Percentiles rank a stretch among this genome's conserved stretches.
These are phyloP conservation scores for Sus cebifrons DNA, from an alignment of 2,797 vertebrate genomes.

Conservation along the genomic window DNA sequence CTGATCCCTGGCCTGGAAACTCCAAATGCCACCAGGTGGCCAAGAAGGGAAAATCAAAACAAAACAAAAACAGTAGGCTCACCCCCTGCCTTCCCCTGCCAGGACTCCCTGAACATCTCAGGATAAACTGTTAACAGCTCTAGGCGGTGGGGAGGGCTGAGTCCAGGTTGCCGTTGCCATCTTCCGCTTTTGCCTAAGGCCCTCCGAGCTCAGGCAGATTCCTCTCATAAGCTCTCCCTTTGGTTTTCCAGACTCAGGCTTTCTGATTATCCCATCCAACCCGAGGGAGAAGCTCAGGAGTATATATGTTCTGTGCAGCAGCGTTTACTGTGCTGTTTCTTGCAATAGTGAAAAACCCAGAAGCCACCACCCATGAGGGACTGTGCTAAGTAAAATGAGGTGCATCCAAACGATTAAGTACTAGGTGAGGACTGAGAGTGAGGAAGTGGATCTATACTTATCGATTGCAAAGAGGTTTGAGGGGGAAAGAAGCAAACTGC, in stretches of 20 bases:
- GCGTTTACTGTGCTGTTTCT: not conserved
- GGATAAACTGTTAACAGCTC: not conserved
- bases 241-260: not conserved
- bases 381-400: not conserved
- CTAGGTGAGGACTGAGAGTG: not conserved
- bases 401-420: not conserved
- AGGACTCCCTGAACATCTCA: not conserved
- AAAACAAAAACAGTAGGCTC: not conserved
- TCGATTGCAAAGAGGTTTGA: constrained; percentile 51
- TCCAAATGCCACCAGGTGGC: too few relatives aligned
- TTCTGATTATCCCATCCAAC: not conserved
- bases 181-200: not conserved
- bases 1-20: too few relatives aligned
- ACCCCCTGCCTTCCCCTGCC: not conserved
- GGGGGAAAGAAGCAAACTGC: not conserved
- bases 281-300: not conserved
- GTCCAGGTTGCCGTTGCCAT: not conserved
- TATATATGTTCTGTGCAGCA: not conserved
- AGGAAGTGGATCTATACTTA: constrained; percentile 12
- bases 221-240: not conserved
- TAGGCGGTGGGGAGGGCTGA: not conserved
- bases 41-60: too few relatives aligned
- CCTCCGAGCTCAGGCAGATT: not conserved
- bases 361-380: not conserved
- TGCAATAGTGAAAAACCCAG: not conserved